Base-by-base conservation (phyloP, 2,888 invertebrate genomes). In the Bombylius major region DNA sequence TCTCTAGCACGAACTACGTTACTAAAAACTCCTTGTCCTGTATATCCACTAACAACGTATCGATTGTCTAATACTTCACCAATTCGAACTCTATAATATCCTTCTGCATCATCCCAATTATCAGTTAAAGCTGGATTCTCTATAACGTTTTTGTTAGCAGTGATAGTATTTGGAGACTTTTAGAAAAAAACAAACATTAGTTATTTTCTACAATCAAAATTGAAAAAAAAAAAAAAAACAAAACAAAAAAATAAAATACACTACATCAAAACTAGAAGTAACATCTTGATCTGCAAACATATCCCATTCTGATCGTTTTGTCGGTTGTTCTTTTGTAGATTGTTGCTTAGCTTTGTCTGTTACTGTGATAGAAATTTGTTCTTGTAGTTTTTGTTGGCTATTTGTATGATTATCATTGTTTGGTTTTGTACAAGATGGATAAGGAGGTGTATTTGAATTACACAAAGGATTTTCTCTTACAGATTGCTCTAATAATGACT, bases 81-180 rank as follows among this genome's bases (percentile, higher is more conserved):
- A 64, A 97, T 94, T 51, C 97, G 83, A 11, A 98, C 96, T 62
- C 90, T 82, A 74, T 99, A 99, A 72, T 99, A 99, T 46, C 99
- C 99, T 75, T 99, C 99, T 0, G 96, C 92, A 75, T 99, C 99
- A 69, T 99, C 99, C 98, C 98, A 99, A 71, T 99, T 99, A 71
- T 99, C 99, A 0, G 91, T 95, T 47, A 99, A 78, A 51, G 90
- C 89, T 0, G 96, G 95, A 75, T 91, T 88, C 70, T 94, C 95
- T 57, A 78, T 78, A 59, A 82, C 82, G 60, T 71, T 68, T 59
- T 74, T 73, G 56, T 65, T 73, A 47, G 73, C 68, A 5, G 75
- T 77, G 62, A 81, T 77, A 47, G 81, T 79, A 58, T 77, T 82
- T 11, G 87, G 86, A 55, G 86, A 86, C 86, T 87, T 62, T 23